These are phyloP conservation scores for Micronycteris hirsuta DNA, from an alignment of 2,113 vertebrate genomes.

Conservation along the genomic window DNA sequence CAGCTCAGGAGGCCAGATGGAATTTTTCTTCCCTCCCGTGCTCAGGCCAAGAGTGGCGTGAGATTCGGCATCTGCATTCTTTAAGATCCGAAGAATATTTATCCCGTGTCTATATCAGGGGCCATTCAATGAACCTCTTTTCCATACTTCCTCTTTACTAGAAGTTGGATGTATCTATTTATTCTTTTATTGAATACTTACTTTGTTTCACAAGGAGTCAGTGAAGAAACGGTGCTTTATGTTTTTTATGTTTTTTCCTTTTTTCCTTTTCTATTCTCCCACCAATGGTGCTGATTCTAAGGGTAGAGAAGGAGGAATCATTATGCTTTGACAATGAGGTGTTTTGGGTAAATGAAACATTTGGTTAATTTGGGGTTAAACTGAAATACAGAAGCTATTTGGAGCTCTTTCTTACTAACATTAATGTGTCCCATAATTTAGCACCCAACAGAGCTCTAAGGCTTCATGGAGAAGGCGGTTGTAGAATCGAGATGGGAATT, in stretches of 20 bases:
- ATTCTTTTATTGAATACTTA: not conserved
- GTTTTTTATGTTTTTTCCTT: not conserved
- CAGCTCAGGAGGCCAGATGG: not conserved
- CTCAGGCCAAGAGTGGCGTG: not conserved
- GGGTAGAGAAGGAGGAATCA: not conserved
- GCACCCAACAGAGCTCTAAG: not conserved
- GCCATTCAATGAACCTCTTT: not conserved
- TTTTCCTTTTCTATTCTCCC: not conserved
- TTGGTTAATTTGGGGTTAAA: not conserved
- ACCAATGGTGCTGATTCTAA: not conserved
- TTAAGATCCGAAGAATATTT: not conserved
- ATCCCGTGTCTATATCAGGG: not conserved
- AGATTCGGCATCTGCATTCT: not conserved
- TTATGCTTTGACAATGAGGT: not conserved
- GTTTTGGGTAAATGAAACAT: not conserved
- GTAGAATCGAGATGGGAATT: not conserved
- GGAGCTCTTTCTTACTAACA: not conserved
- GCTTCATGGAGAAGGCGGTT: not conserved
- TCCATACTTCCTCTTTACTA: not conserved
- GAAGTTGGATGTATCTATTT: not conserved
- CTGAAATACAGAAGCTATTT: conserved; percentile 9
- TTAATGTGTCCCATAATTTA: not conserved
- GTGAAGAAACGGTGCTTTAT: not conserved
- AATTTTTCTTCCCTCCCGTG: not conserved
- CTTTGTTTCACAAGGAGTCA: not conserved